A percentile compares a stretch with the other conserved stretches of the same genome.
phyloP scores from a whole-genome alignment of 2,888 invertebrate species.

The Noctua fimbriata region DNA sequence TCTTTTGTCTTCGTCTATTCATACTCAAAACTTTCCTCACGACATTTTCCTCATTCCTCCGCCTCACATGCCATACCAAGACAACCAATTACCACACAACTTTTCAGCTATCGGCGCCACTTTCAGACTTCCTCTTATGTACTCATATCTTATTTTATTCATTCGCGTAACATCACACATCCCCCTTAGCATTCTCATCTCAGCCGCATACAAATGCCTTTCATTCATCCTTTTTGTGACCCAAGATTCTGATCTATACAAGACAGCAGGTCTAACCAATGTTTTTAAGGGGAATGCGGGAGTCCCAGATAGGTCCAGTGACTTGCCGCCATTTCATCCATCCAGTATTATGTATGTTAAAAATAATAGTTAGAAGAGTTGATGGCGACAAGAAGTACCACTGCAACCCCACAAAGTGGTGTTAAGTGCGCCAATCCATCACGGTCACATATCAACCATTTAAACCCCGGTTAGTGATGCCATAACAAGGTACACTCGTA shows the following conservation, averaged over 20 bases:
- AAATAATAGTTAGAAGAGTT: not conserved
- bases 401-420: not conserved
- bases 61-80: no score
- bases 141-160: not conserved
- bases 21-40: no score
- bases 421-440: constrained; percentile 19
- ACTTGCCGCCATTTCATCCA: not conserved
- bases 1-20: no score
- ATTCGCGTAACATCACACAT: no score
- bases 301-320: not conserved
- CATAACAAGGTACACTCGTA: not conserved
- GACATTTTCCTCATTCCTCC: no score
- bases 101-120: no score
- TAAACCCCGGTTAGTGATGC: constrained; percentile 24
- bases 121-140: not conserved
- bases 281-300: not conserved
- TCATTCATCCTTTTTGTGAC: no score
- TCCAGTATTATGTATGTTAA: not conserved
- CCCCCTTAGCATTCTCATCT: no score
- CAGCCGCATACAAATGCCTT: no score
- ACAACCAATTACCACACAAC: no score
- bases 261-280: not conserved
- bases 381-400: not conserved
- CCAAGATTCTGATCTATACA: no score
- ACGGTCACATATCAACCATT: constrained; percentile 7